These are phyloP conservation scores for Perodicticus potto DNA, from an alignment of 2,797 vertebrate species.

Conservation along the genomic window DNA sequence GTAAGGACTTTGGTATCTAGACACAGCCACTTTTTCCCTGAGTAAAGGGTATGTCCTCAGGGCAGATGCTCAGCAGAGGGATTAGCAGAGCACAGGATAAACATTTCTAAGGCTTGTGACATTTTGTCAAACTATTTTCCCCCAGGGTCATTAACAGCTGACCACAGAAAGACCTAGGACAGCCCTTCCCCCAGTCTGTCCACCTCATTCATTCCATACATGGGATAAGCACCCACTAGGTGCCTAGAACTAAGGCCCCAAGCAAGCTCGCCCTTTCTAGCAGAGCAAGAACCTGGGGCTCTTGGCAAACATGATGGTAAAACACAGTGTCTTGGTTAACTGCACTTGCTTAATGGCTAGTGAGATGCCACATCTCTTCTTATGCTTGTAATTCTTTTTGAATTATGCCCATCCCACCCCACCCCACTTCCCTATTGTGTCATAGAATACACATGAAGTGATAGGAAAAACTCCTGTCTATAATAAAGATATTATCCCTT, in stretches of 20 bases:
- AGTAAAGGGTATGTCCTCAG: background rate
- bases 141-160: background rate
- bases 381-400: background rate
- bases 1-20: background rate
- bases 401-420: background rate
- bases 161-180: background rate
- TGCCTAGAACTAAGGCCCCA: background rate
- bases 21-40: background rate
- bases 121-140: background rate
- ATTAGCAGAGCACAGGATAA: background rate
- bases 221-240: fast-evolving
- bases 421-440: background rate
- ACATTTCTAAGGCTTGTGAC: background rate
- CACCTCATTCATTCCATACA: background rate
- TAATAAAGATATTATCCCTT: background rate
- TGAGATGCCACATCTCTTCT: background rate
- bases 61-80: background rate
- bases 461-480: background rate
- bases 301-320: background rate
- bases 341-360: background rate
- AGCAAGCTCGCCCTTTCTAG: background rate
- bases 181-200: no score
- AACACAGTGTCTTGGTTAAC: background rate
- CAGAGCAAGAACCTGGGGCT: fast-evolving
- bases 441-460: background rate